These are phyloP conservation scores for Lottia scabra DNA, from an alignment of 2,888 invertebrate species.

Conservation along the genomic window DNA sequence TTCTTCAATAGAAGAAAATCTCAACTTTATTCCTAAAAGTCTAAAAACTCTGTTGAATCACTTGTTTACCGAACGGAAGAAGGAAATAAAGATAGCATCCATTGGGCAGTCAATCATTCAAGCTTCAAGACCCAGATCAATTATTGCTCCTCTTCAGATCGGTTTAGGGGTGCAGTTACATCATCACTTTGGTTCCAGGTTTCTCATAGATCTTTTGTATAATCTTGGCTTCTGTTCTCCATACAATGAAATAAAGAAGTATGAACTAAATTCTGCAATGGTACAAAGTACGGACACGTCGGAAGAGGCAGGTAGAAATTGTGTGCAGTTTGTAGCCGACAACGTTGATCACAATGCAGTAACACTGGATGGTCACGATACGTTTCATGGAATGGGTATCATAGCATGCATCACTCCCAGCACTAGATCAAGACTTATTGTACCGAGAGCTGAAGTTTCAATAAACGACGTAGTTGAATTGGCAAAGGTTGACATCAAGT, in stretches of 20 bases:
- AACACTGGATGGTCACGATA: neutral
- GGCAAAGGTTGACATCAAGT: neutral
- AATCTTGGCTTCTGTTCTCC: slow-evolving; percentile 40
- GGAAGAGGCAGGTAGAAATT: neutral
- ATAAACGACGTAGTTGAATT: neutral
- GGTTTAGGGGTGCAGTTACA: slow-evolving; percentile 39
- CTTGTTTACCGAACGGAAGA: slow-evolving; percentile 21
- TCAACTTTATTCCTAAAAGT: slow-evolving; percentile 30
- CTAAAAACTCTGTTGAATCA: slow-evolving; percentile 23
- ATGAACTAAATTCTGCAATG: slow-evolving; percentile 27
- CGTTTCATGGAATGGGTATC: slow-evolving; percentile 7
- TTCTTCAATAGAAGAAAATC: slow-evolving; percentile 1
- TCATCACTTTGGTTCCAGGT: slow-evolving; percentile 42
- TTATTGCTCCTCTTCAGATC: slow-evolving; percentile 39
- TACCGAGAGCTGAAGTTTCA: neutral
- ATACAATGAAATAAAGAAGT: slow-evolving; percentile 27
- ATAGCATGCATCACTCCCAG: neutral
- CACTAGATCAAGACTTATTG: neutral
- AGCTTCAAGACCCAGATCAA: slow-evolving; percentile 29
- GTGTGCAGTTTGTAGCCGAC: neutral
- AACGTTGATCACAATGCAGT: neutral
- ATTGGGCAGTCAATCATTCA: slow-evolving; percentile 37
- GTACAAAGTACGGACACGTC: slow-evolving; percentile 2
- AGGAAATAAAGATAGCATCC: slow-evolving; percentile 26
- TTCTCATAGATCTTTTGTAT: slow-evolving; percentile 40